Conservation (phyloP, 2,113 vertebrate genomes). For the Indicator indicator region DNA sequence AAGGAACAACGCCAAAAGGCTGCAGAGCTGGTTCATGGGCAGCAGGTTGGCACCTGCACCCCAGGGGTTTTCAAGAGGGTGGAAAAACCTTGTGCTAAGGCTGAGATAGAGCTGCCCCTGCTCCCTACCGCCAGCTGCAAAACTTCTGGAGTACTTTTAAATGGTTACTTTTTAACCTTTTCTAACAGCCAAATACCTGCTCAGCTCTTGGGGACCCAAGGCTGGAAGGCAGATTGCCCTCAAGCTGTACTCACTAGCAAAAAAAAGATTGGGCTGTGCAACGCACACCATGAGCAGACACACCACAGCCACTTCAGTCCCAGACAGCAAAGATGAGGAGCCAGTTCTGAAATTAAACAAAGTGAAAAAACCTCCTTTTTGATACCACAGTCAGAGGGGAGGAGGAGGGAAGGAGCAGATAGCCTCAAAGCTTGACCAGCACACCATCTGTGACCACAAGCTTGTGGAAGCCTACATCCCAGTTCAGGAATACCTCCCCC, state of each 20-base stretch:
- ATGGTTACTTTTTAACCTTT: not conserved
- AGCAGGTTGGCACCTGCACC: not conserved
- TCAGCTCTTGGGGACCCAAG: not conserved
- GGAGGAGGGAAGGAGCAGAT: not conserved
- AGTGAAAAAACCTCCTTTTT: not conserved
- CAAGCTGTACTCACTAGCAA: not conserved
- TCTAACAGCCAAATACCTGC: not conserved
- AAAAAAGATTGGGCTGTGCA: not conserved
- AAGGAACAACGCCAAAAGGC: not conserved
- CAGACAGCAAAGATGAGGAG: slow-evolving; percentile 1
- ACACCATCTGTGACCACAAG: not conserved
- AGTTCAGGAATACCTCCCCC: not conserved
- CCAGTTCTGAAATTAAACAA: slow-evolving; percentile 13
- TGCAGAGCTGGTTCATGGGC: not conserved
- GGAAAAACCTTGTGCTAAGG: not conserved
- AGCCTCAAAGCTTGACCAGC: not conserved
- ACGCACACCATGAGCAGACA: not conserved
- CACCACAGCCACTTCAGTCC: not conserved
- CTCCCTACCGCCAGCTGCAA: not conserved
- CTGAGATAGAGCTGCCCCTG: not conserved
- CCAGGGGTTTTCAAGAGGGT: not conserved
- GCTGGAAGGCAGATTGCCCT: not conserved
- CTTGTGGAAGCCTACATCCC: not conserved
- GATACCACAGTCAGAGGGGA: not conserved
- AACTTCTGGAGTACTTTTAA: not conserved